Evolutionary conservation across 64 coral and sea anemone genomes (phyloP).

Genomic region (Actinia tenebrosa): DNA sequence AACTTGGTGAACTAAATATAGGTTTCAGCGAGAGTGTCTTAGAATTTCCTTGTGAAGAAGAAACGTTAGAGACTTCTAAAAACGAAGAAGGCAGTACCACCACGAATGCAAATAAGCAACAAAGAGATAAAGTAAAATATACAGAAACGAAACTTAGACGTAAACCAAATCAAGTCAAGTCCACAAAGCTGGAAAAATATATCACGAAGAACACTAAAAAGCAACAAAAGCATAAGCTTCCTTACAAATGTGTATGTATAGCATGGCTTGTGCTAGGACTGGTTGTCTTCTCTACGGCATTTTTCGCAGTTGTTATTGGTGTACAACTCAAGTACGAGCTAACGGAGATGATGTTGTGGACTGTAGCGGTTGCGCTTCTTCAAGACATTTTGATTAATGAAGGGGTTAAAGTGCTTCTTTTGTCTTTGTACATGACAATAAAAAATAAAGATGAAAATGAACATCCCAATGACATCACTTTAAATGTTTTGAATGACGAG

Average conservation of each 20-base stretch:
- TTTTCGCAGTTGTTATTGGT: constrained; percentile 47
- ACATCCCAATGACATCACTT: background rate
- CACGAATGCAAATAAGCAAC: background rate
- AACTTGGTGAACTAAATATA: background rate
- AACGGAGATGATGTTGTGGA: constrained; percentile 26
- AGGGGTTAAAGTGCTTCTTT: constrained; percentile 41
- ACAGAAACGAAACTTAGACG: background rate
- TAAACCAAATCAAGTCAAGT: too few species aligned
- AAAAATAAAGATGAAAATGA: background rate
- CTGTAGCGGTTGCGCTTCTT: constrained; percentile 42
- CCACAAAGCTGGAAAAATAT: background rate
- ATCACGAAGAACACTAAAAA: background rate
- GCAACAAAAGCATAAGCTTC: constrained; percentile 10
- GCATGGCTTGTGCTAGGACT: constrained; percentile 36
- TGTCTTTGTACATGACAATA: constrained; percentile 26
- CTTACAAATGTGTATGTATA: constrained; percentile 41
- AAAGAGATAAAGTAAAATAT: background rate
- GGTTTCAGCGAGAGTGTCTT: background rate
- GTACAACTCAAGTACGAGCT: constrained; percentile 35
- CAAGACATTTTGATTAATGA: constrained; percentile 50
- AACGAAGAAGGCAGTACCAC: too few species aligned
- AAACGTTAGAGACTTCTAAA: background rate
- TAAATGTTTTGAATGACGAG: background rate
- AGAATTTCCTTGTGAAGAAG: background rate
- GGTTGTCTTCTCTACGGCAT: constrained; percentile 24